A percentile compares a stretch with the other conserved stretches of the same genome.
Conservation (phyloP, 2,888 invertebrate genomes). For the Calameuta idolon region DNA sequence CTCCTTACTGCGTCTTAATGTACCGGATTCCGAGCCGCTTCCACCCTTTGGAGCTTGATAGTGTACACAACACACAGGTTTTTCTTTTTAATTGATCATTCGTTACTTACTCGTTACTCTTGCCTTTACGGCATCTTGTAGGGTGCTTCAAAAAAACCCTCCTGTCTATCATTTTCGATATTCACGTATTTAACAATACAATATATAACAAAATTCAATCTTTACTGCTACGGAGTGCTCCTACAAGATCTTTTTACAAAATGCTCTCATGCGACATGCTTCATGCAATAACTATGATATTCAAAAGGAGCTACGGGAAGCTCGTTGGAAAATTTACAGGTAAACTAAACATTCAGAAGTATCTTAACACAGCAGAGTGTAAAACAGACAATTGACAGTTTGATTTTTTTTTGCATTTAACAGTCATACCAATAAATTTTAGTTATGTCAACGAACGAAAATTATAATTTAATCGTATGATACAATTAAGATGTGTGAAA, state of each 20-base stretch:
- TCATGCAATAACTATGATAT: conserved; percentile 40
- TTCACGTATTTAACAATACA: conserved; percentile 6
- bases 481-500: not conserved
- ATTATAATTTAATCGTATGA: not conserved
- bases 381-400: not conserved
- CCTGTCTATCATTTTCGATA: conserved; percentile 12
- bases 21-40: conserved; percentile 61
- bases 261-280: conserved; percentile 47
- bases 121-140: conserved; percentile 8
- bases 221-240: not conserved
- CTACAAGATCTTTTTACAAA: not conserved
- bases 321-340: not conserved
- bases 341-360: not conserved
- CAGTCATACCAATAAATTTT: not conserved
- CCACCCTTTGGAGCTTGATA: conserved; percentile 60
- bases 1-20: conserved; percentile 72
- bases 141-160: not conserved
- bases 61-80: conserved; percentile 37
- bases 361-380: not conserved
- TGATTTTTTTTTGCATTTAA: not conserved
- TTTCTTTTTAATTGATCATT: conserved; percentile 33
- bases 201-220: not conserved
- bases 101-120: conserved; percentile 45
- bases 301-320: not conserved
- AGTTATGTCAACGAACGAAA: not conserved